Evolutionary conservation across 2,113 vertebrate genomes (phyloP).

Genomic region (Protomyctophum bolini): DNA sequence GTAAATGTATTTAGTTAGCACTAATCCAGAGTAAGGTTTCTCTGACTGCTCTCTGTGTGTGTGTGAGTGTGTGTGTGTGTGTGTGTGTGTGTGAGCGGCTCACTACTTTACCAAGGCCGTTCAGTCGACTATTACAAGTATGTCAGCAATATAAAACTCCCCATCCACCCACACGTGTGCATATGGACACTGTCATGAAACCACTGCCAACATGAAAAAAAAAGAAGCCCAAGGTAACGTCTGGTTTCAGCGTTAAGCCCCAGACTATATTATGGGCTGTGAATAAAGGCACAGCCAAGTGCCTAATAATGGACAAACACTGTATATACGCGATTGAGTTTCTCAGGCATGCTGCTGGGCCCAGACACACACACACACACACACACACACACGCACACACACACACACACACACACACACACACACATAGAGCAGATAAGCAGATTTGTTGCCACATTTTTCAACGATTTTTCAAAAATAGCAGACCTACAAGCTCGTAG

Average conservation of each 20-base stretch:
- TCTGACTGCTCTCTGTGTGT: constrained; percentile 9
- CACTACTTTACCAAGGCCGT: constrained; percentile 68
- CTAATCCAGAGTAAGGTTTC: not conserved
- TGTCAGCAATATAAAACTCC: constrained; percentile 64
- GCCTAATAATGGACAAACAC: too few species aligned
- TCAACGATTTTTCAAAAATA: too few species aligned
- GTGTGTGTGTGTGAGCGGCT: constrained; percentile 37
- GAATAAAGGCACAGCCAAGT: constrained; percentile 28
- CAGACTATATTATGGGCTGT: constrained; percentile 19
- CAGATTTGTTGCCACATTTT: too few species aligned
- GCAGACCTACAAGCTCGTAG: too few species aligned
- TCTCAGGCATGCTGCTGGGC: constrained; percentile 14
- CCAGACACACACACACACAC: not conserved
- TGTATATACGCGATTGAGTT: not conserved
- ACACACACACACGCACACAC: not conserved
- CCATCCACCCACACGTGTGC: constrained; percentile 46
- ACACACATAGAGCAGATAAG: too few species aligned
- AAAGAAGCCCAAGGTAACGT: constrained; percentile 55
- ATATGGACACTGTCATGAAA: constrained; percentile 63
- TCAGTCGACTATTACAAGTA: constrained; percentile 60
- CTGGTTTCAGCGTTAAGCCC: constrained; percentile 49
- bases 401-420: not conserved
- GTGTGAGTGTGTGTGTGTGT: constrained; percentile 23
- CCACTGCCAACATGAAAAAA: constrained; percentile 51
- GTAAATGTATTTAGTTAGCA: too few species aligned